Conservation (phyloP, 1,140 invertebrate genomes). For the Carposina sasakii region DNA sequence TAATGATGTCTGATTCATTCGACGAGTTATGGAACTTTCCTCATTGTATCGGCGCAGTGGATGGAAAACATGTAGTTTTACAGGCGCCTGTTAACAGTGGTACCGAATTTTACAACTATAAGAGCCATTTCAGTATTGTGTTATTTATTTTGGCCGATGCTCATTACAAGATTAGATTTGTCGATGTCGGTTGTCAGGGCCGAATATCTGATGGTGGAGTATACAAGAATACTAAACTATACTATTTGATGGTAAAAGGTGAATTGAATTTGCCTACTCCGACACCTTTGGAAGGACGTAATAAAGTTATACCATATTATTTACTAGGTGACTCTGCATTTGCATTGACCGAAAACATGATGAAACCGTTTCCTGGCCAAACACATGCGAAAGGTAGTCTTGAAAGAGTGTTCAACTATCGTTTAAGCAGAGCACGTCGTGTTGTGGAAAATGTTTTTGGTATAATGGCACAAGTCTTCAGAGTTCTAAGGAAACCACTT, state of each 20-base stretch:
- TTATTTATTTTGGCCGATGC: conserved; percentile 53
- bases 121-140: conserved; percentile 51
- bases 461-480: conserved; percentile 4
- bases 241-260: too few relatives aligned
- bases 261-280: conserved; percentile 1
- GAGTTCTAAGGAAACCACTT: too few relatives aligned
- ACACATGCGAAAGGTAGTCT: conserved; percentile 4
- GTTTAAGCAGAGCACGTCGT: conserved; percentile 17
- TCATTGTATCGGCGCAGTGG: too few relatives aligned
- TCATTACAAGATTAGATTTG: conserved; percentile 25
- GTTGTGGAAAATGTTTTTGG: conserved; percentile 52
- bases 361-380: neutral
- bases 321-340: neutral
- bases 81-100: conserved; percentile 37
- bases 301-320: too few relatives aligned
- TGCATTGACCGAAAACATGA: neutral
- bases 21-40: neutral
- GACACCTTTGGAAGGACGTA: neutral
- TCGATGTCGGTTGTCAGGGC: conserved; percentile 47
- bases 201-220: conserved; percentile 36
- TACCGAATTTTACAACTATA: conserved; percentile 55
- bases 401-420: conserved; percentile 24
- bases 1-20: too few relatives aligned
- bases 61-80: conserved; percentile 19
- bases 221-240: neutral